Conservation (phyloP, 2,888 invertebrate species). For the Rambutsinella grinnellia region DNA sequence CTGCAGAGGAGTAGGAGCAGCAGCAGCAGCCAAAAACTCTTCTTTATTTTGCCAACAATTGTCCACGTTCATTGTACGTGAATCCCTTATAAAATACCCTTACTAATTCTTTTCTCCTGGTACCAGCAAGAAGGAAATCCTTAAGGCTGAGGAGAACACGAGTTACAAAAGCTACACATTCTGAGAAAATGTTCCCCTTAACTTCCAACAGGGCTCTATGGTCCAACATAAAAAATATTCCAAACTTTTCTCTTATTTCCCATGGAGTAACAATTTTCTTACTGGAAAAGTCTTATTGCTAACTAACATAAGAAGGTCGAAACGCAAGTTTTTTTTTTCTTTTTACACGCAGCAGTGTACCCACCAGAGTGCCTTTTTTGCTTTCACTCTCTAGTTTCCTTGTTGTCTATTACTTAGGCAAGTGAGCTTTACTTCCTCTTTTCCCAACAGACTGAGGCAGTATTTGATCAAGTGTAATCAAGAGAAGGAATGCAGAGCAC, state of each 20-base stretch:
- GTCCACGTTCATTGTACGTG: background rate
- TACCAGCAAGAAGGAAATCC: background rate
- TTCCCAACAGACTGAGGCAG: slow-evolving; percentile 8
- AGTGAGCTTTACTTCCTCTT: slow-evolving; percentile 25
- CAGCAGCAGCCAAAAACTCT: background rate
- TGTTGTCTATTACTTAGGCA: slow-evolving; percentile 28
- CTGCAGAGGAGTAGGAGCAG: no score
- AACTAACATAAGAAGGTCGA: slow-evolving; percentile 16
- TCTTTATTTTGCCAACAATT: background rate
- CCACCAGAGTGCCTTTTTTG: slow-evolving; percentile 18
- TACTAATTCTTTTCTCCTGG: background rate
- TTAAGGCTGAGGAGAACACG: background rate
- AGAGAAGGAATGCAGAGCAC: background rate
- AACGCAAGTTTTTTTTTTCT: slow-evolving; percentile 9
- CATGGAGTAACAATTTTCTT: slow-evolving; percentile 1
- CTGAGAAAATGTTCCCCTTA: background rate
- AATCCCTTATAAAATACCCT: background rate
- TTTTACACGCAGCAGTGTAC: background rate
- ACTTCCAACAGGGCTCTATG: background rate
- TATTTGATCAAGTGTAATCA: slow-evolving; percentile 4
- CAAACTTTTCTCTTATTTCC: slow-evolving; percentile 14
- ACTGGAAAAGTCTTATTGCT: slow-evolving; percentile 29
- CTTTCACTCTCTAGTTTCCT: slow-evolving; percentile 10
- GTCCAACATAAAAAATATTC: background rate
- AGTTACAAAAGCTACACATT: background rate